Conservation (phyloP, 2,113 vertebrate species). For the Erpornis zantholeuca region DNA sequence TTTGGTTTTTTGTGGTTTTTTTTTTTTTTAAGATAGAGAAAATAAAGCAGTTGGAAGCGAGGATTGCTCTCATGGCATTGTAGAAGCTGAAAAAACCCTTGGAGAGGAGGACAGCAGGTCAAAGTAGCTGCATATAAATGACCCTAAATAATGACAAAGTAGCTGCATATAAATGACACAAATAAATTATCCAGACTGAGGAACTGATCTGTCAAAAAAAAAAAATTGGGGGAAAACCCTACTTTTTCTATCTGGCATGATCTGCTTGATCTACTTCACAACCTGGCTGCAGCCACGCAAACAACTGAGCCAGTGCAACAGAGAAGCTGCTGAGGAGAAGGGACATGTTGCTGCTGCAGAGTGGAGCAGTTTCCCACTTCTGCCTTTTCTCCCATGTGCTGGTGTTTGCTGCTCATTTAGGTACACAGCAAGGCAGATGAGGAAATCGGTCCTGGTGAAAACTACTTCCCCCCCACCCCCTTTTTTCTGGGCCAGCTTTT, state of each 20-base stretch:
- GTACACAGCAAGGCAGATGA: neutral
- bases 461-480: fast-evolving
- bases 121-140: neutral
- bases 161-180: neutral
- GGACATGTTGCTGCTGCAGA: neutral
- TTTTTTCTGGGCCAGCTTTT: neutral
- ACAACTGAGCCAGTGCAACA: neutral
- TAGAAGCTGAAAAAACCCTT: neutral
- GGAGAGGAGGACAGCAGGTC: neutral
- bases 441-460: neutral
- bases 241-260: fast-evolving
- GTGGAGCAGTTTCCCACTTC: neutral
- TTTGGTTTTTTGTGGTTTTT: no score
- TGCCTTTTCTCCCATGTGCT: neutral
- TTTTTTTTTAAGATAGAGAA: neutral
- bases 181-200: neutral
- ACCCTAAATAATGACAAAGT: no score
- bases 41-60: neutral
- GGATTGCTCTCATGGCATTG: neutral
- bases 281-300: fast-evolving
- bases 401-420: neutral
- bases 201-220: neutral
- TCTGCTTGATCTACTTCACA: neutral
- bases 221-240: fast-evolving
- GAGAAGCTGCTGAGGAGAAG: neutral